Conservation (phyloP, 64 coral and sea anemone species). For the Stylophora pistillata region DNA sequence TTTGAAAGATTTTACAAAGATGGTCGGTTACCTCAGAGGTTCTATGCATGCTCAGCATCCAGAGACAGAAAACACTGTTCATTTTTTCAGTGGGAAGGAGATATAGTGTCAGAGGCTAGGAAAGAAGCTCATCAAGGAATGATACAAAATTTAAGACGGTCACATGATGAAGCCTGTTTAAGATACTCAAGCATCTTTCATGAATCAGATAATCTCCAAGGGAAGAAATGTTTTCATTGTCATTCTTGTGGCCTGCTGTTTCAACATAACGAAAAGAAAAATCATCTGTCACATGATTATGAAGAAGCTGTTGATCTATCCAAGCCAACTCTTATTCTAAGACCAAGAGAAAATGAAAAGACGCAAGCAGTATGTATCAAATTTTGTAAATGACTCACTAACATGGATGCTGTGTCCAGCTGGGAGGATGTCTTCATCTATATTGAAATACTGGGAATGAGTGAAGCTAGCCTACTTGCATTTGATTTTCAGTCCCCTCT, state of each 20-base stretch:
- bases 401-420: too few relatives aligned
- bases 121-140: constrained; percentile 81
- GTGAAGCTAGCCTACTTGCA: too few relatives aligned
- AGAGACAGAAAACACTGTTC: constrained; percentile 86
- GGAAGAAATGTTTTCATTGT: constrained; percentile 62
- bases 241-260: constrained; percentile 78
- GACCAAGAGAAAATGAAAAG: constrained; percentile 87
- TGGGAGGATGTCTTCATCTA: too few relatives aligned
- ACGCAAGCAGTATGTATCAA: constrained; percentile 84
- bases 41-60: constrained; percentile 92
- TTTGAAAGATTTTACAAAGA: constrained; percentile 96
- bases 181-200: constrained; percentile 40
- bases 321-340: constrained; percentile 85
- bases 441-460: too few relatives aligned
- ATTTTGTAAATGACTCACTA: too few relatives aligned
- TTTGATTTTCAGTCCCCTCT: too few relatives aligned
- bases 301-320: constrained; percentile 40
- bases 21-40: constrained; percentile 49
- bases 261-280: constrained; percentile 1
- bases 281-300: constrained; percentile 63
- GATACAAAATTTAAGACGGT: constrained; percentile 48
- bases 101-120: constrained; percentile 69
- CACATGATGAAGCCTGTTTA: constrained; percentile 21
- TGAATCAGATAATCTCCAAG: background rate
- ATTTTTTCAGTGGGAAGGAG: constrained; percentile 98